Conservation (phyloP, 2,113 vertebrate species). For the Damaliscus lunatus region DNA sequence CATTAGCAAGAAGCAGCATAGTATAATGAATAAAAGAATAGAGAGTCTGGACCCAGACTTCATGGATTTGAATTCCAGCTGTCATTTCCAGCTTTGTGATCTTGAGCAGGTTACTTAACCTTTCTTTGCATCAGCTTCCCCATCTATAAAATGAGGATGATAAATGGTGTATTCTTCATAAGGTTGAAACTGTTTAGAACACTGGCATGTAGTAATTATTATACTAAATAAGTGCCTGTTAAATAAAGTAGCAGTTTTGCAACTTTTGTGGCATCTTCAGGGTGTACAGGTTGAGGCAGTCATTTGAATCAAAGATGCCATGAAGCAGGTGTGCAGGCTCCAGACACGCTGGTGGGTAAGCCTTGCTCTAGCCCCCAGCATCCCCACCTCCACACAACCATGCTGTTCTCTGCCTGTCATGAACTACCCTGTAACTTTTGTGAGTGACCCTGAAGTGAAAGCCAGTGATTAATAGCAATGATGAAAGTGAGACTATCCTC, state of each 20-base stretch:
- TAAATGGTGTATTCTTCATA: neutral
- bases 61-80: neutral
- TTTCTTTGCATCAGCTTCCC: constrained; percentile 1
- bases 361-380: neutral
- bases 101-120: neutral
- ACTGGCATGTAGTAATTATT: neutral
- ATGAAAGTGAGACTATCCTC: neutral
- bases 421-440: neutral
- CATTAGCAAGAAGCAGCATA: neutral
- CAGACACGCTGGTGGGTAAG: neutral
- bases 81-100: neutral
- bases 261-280: neutral
- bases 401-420: neutral
- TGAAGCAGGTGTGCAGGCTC: neutral
- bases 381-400: neutral
- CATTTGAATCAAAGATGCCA: neutral
- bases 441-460: neutral
- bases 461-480: neutral
- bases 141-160: neutral
- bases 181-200: neutral
- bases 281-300: neutral
- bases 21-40: neutral
- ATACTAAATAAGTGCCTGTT: neutral
- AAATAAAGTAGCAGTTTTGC: neutral
- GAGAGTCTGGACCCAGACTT: neutral